Base-by-base conservation (phyloP, 1,140 invertebrate genomes). In the Drosophila lacertosa region DNA sequence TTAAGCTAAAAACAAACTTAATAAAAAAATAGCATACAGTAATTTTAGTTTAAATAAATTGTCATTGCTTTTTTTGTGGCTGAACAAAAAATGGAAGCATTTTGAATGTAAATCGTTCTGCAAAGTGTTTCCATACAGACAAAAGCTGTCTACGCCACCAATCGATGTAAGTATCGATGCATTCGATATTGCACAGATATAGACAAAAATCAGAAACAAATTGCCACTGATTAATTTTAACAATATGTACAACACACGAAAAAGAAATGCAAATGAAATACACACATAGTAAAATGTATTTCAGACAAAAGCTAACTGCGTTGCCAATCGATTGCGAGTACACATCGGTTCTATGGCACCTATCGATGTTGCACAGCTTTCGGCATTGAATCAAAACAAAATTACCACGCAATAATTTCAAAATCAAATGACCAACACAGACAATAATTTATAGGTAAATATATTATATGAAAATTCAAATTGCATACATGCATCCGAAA, bases 311-410 rank as follows among this genome's bases (percentile, higher is more conserved):
- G 60, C 60, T 64, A 29, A 7, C 10, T 45, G 39, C 35, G 20
- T 13, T 63, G 18, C 3, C 20, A 24, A 45, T 45, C 60, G 60
- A 55, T 66, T 11, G 24, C 39, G 47, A 10, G 24, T 4, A 44
- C 11, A 15, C 11, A n/a, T 42, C 11, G 3, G 18, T 20, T 3
- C 2, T 22, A 10, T 39, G 9, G 39, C 16, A 3, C 7, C 11
- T 37, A 67, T 50, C 54, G 54, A n/a, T 44, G 6, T 9, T 15
- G 15, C 16, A 37, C 10, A 48, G 7, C 10, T 39, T 58, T 47
- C 33, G 51, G 6, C 3, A 20, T 1, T 11, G 44, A 60, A 51
- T 18, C 64, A 62, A 62, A 67, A 62, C 55, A 67, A 67, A 51
- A 35, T 42, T 20, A 42, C 10, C n/a, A 54, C 63, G 63, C 42